Evolutionary conservation across 2,888 invertebrate species (phyloP).

Genomic region (Ommatoiulus sabulosus): DNA sequence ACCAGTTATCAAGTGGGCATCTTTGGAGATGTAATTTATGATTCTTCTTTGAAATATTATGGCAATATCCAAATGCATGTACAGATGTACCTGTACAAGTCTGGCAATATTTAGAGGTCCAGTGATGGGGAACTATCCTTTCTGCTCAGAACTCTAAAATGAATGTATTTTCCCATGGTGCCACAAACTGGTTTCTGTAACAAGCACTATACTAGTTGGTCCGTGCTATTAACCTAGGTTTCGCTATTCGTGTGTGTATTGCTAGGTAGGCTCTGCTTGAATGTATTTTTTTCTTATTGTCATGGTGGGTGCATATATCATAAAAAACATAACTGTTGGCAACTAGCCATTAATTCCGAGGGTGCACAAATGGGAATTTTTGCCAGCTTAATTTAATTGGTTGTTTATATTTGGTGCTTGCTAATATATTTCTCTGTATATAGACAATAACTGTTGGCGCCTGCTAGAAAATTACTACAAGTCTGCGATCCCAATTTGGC

Average conservation of each 20-base stretch:
- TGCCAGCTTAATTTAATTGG: neutral
- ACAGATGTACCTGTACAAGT: neutral
- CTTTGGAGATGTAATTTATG: too few species aligned
- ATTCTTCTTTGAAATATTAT: too few species aligned
- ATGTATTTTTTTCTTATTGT: neutral
- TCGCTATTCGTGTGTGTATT: neutral
- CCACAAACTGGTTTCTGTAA: neutral
- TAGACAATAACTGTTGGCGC: slow-evolving; percentile 22
- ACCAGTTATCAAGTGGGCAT: too few species aligned
- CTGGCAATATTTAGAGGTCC: neutral
- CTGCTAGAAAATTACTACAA: neutral
- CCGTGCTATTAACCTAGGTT: neutral
- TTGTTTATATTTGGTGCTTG: neutral
- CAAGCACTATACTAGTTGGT: neutral
- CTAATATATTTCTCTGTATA: neutral
- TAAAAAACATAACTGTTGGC: slow-evolving; percentile 19
- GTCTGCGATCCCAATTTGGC: neutral
- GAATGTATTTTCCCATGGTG: neutral
- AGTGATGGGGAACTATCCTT: neutral
- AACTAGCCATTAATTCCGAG: neutral
- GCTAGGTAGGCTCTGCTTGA: neutral
- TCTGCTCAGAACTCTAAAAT: neutral
- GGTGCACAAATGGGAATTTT: neutral
- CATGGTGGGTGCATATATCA: neutral
- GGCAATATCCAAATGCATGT: too few species aligned